phyloP scores from a whole-genome alignment of 2,113 vertebrate species.

The Nothoprocta pentlandii region DNA sequence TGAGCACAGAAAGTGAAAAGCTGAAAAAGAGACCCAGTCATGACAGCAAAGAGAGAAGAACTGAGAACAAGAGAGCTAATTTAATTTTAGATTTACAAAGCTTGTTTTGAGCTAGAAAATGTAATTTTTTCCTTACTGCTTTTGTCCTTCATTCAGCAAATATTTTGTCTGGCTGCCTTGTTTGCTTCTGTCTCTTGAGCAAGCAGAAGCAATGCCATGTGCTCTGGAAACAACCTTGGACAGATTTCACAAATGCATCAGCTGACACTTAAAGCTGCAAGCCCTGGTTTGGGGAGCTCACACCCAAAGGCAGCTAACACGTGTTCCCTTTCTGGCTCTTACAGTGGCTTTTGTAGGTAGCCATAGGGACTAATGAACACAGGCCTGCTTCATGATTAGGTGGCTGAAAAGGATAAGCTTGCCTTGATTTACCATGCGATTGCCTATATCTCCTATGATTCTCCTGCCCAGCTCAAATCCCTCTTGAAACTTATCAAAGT shows the following conservation, averaged over 20 bases:
- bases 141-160: conserved; percentile 1
- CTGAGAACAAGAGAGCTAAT: neutral
- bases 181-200: neutral
- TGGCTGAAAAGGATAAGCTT: neutral
- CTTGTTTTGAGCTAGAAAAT: neutral
- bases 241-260: neutral
- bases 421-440: neutral
- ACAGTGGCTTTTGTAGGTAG: neutral
- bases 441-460: neutral
- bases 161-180: neutral
- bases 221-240: neutral
- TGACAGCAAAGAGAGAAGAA: neutral
- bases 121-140: neutral
- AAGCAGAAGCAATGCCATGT: neutral
- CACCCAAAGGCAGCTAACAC: neutral
- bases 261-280: neutral
- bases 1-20: neutral
- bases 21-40: neutral
- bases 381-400: neutral
- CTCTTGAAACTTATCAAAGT: neutral
- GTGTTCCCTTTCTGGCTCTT: neutral
- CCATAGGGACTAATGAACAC: neutral
- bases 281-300: neutral
- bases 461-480: conserved; percentile 4
- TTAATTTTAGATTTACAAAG: neutral